Conservation (phyloP, 2,888 invertebrate genomes). For the Hypomecis punctinalis region DNA sequence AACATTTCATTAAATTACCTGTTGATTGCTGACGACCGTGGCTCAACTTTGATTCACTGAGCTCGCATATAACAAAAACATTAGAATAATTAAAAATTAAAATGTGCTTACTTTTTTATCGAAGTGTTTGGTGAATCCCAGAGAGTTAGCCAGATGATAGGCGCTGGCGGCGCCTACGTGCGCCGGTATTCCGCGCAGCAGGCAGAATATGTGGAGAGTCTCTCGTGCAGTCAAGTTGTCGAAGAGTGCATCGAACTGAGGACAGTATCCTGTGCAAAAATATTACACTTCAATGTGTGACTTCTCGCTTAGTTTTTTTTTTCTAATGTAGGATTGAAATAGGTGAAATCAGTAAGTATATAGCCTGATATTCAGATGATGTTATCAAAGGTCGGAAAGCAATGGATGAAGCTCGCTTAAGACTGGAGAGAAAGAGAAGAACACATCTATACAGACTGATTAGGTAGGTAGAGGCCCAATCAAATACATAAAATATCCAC, state of each 20-base stretch:
- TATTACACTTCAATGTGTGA: background rate
- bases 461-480: no score
- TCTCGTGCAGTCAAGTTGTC: conserved; percentile 89
- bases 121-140: conserved; percentile 86
- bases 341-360: no score
- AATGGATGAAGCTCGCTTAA: no score
- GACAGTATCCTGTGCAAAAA: conserved; percentile 86
- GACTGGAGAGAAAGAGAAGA: no score
- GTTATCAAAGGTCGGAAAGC: no score
- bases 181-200: conserved; percentile 86
- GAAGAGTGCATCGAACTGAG: conserved; percentile 90
- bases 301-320: no score
- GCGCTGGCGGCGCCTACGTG: conserved; percentile 72
- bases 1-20: no score
- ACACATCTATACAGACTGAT: no score
- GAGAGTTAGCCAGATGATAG: conserved; percentile 77
- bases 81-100: background rate
- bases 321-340: no score
- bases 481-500: no score
- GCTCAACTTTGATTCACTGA: background rate
- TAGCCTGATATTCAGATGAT: no score
- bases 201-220: conserved; percentile 87
- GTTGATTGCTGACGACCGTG: no score
- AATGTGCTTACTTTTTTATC: conserved; percentile 79
- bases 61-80: background rate